phyloP scores from a whole-genome alignment of 2,888 invertebrate genomes.

The Drosophila nr. fundita region DNA sequence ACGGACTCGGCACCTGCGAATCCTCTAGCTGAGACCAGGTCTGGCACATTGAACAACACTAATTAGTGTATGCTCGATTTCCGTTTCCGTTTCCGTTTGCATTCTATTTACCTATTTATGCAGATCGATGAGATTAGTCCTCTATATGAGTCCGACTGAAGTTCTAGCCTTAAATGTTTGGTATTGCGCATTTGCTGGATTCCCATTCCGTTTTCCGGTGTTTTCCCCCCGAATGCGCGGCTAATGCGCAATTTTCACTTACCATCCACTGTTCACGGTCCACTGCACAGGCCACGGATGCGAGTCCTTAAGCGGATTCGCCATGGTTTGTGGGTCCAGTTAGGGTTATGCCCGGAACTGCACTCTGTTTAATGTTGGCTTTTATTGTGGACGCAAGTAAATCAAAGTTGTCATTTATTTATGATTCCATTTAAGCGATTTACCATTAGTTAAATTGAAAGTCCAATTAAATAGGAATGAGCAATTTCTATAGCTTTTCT shows the following conservation, averaged over 20 bases:
- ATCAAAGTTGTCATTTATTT: conserved; percentile 69
- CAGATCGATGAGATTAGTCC: conserved; percentile 18
- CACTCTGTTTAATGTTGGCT: conserved; percentile 72
- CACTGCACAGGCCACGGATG: conserved; percentile 35
- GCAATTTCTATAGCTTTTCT: background rate
- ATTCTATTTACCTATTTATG: conserved; percentile 6
- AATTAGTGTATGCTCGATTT: conserved; percentile 42
- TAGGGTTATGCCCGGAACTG: conserved; percentile 49
- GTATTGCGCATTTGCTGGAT: conserved; percentile 46
- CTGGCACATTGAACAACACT: conserved; percentile 29
- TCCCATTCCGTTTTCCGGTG: conserved; percentile 40
- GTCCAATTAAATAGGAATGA: conserved; percentile 8
- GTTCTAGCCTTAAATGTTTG: conserved; percentile 35
- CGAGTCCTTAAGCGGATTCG: conserved; percentile 44
- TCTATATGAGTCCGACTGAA: background rate
- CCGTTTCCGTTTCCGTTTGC: conserved; percentile 9
- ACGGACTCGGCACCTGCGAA: background rate
- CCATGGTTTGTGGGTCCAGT: conserved; percentile 34
- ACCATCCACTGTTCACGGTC: conserved; percentile 41
- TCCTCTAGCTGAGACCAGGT: background rate
- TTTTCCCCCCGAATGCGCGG: conserved; percentile 30
- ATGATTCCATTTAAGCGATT: conserved; percentile 61
- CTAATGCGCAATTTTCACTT: conserved; percentile 63
- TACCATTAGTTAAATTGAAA: conserved; percentile 64
- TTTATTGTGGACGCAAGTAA: conserved; percentile 63